phyloP scores from a whole-genome alignment of 2,888 invertebrate species.

The Molanna angustata region DNA sequence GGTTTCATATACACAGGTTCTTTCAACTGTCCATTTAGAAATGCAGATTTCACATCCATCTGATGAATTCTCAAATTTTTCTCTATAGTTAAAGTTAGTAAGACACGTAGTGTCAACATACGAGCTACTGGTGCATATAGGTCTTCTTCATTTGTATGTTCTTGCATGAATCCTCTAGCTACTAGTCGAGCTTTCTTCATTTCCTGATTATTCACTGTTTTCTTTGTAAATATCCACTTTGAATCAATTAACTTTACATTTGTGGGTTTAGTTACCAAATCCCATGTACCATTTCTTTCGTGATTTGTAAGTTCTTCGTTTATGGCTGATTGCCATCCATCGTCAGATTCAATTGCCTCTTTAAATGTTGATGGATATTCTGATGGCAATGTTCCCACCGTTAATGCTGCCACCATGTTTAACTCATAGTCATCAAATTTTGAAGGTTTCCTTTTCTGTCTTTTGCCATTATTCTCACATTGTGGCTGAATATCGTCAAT shows the following conservation, averaged over 20 bases:
- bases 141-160: background rate
- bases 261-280: background rate
- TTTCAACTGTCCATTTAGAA: background rate
- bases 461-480: too few relatives aligned
- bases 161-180: background rate
- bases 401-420: too few relatives aligned
- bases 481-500: too few relatives aligned
- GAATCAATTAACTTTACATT: background rate
- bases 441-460: too few relatives aligned
- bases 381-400: too few relatives aligned
- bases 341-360: background rate
- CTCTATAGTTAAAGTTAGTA: background rate
- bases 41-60: background rate
- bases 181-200: slow-evolving; percentile 2
- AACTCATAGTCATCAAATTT: slow-evolving; percentile 1
- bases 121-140: background rate
- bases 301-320: background rate
- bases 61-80: background rate
- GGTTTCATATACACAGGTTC: background rate
- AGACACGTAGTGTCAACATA: background rate
- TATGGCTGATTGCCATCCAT: background rate
- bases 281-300: background rate
- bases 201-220: background rate
- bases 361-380: too few relatives aligned
- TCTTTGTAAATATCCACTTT: background rate